phyloP scores from a whole-genome alignment of 2,888 invertebrate species.

The Macrosiphum euphorbiae region DNA sequence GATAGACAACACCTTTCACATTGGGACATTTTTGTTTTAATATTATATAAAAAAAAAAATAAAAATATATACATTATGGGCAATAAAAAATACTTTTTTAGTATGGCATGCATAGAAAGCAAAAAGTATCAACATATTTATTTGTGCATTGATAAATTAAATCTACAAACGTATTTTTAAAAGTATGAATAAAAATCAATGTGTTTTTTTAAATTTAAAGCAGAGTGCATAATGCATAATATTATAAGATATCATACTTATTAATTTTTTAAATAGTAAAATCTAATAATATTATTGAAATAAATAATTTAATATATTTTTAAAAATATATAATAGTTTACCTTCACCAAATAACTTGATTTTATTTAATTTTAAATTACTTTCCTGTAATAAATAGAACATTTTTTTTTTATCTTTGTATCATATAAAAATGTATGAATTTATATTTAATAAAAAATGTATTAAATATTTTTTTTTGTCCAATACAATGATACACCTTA shows the following conservation, averaged over 20 bases:
- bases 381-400: constrained; percentile 5
- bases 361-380: neutral
- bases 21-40: neutral
- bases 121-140: neutral
- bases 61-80: neutral
- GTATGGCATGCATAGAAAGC: neutral
- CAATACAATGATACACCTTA: neutral
- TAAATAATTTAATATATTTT: neutral
- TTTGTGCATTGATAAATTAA: neutral
- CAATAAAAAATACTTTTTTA: neutral
- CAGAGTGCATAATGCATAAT: neutral
- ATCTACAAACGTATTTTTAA: neutral
- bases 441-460: neutral
- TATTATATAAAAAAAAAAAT: too few species aligned
- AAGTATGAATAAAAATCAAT: neutral
- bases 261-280: neutral
- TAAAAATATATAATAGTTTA: constrained; percentile 17
- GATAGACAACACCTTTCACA: neutral
- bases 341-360: neutral
- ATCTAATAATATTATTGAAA: neutral
- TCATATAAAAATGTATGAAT: neutral
- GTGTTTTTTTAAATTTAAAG: neutral
- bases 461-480: neutral
- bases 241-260: neutral
- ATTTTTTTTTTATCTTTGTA: neutral